Evolutionary conservation across 2,113 vertebrate species (phyloP).

Genomic region (Chamaea fasciata): DNA sequence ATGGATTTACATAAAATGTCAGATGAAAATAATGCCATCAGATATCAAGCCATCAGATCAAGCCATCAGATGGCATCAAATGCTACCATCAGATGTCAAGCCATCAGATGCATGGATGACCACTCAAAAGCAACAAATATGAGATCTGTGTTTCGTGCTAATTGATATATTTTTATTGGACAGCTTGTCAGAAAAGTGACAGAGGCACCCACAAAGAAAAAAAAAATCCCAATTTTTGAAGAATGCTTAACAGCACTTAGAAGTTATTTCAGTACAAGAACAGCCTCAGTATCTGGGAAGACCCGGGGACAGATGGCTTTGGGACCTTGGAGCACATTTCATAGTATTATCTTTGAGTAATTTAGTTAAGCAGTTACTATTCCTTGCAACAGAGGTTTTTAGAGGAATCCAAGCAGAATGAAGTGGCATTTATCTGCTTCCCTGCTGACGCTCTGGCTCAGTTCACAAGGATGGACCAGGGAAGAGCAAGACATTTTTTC

Average conservation of each 20-base stretch:
- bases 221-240: not conserved
- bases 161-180: not conserved
- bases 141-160: not conserved
- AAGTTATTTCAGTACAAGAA: not conserved
- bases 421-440: not conserved
- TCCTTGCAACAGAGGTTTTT: not conserved
- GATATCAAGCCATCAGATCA: too few relatives aligned
- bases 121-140: not conserved
- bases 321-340: not conserved
- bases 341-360: not conserved
- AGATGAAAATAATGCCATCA: not conserved
- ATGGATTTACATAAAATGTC: not conserved
- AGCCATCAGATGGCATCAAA: too few relatives aligned
- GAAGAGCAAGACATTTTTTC: not conserved
- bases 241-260: not conserved
- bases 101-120: not conserved
- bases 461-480: not conserved
- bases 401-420: not conserved
- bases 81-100: not conserved
- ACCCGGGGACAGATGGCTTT: not conserved
- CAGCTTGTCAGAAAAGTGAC: not conserved
- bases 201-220: not conserved
- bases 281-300: not conserved
- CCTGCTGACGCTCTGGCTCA: not conserved
- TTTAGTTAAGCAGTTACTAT: not conserved